Evolutionary conservation across 2,888 invertebrate genomes (phyloP).

Genomic region (Tolmerus cingulatus): DNA sequence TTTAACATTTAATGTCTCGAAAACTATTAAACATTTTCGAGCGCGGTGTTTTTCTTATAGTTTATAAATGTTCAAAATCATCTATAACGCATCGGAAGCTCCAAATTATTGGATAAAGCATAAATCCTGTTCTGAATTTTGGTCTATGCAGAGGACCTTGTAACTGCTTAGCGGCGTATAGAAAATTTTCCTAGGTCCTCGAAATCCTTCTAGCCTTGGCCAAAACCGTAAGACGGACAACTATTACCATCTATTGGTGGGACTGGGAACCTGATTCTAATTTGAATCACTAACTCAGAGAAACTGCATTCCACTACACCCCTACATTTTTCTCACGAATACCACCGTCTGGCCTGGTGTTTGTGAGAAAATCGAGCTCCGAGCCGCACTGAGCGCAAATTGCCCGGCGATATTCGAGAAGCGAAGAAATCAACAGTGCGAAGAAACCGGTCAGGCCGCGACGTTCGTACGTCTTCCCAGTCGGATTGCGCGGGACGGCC

Average conservation of each 20-base stretch:
- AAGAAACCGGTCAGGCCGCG: constrained; percentile 37
- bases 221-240: not conserved
- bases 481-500: not conserved
- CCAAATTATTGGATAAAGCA: too few relatives aligned
- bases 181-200: not conserved
- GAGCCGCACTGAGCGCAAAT: constrained; percentile 13
- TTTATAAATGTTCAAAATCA: too few relatives aligned
- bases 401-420: not conserved
- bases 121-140: too few relatives aligned
- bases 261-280: not conserved
- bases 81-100: too few relatives aligned
- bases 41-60: too few relatives aligned
- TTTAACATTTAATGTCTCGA: too few relatives aligned
- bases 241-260: constrained; percentile 33
- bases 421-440: constrained; percentile 41
- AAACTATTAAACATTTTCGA: too few relatives aligned
- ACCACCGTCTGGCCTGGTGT: not conserved
- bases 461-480: not conserved
- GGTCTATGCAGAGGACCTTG: not conserved
- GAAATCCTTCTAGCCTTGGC: not conserved
- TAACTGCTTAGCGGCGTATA: not conserved
- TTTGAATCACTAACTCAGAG: constrained; percentile 9
- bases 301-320: constrained; percentile 31
- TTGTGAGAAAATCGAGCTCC: not conserved
- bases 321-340: not conserved